A percentile compares a stretch with the other conserved stretches of the same genome.
Conservation (phyloP, 2,797 vertebrate species). For the Enteromius afrohamiltoni region DNA sequence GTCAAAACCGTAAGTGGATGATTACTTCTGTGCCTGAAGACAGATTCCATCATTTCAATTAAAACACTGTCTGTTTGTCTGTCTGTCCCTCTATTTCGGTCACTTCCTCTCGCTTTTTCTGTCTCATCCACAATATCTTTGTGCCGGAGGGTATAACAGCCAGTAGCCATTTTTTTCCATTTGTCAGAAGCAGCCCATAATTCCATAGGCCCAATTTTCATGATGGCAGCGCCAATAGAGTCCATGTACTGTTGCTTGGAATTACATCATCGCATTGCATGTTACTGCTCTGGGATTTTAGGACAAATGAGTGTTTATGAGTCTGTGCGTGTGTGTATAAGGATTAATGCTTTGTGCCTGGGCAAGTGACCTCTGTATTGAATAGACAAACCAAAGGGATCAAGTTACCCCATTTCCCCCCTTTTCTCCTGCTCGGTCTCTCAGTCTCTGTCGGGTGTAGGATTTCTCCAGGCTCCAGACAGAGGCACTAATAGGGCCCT, state of each 20-base stretch:
- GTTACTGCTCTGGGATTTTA: conserved; percentile 42
- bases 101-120: conserved; percentile 33
- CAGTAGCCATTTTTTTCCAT: conserved; percentile 53
- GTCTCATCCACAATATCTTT: conserved; percentile 4
- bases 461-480: conserved; percentile 80
- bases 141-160: conserved; percentile 5
- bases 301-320: conserved; percentile 47
- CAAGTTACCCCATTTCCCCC: conserved; percentile 65
- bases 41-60: conserved; percentile 23
- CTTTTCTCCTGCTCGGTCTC: conserved; percentile 57
- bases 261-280: conserved; percentile 69
- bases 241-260: conserved; percentile 57
- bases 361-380: conserved; percentile 73
- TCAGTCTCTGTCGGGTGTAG: conserved; percentile 66
- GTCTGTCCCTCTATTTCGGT: conserved; percentile 10
- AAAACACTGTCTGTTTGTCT: conserved; percentile 34
- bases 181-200: conserved; percentile 68
- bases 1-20: background rate
- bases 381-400: conserved; percentile 73
- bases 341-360: conserved; percentile 64
- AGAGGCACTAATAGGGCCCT: conserved; percentile 66
- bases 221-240: conserved; percentile 57
- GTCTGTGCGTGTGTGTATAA: conserved; percentile 44
- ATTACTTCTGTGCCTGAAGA: background rate
- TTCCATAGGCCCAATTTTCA: conserved; percentile 55